Conservation (phyloP, 2,888 invertebrate genomes). For the Camponotus fellah region DNA sequence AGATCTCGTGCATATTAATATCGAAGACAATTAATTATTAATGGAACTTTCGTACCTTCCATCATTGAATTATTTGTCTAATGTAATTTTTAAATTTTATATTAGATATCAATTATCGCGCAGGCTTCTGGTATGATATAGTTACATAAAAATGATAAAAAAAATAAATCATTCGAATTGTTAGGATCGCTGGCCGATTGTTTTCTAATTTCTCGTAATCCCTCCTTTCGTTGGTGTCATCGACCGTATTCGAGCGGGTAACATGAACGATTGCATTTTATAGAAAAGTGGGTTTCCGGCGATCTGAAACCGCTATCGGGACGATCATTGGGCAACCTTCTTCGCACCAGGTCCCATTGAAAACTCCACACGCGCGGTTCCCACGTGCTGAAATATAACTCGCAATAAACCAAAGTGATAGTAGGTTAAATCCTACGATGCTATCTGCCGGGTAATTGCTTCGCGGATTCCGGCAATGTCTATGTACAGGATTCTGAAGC, state of each 20-base stretch:
- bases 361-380: slow-evolving; percentile 80
- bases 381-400: slow-evolving; percentile 85
- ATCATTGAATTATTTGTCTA: background rate
- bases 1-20: background rate
- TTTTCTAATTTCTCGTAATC: background rate
- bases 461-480: slow-evolving; percentile 70
- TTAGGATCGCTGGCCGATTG: background rate
- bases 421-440: slow-evolving; percentile 84
- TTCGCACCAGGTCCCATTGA: slow-evolving; percentile 82
- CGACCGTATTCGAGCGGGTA: slow-evolving; percentile 71
- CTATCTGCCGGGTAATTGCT: slow-evolving; percentile 83
- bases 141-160: background rate
- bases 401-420: slow-evolving; percentile 85
- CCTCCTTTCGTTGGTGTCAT: slow-evolving; percentile 65
- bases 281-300: slow-evolving; percentile 85
- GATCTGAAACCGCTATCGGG: slow-evolving; percentile 82
- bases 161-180: background rate
- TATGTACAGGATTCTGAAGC: slow-evolving; percentile 72
- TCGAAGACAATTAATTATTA: background rate
- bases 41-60: background rate
- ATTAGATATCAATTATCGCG: background rate
- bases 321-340: slow-evolving; percentile 84
- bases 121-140: background rate
- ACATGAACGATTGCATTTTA: slow-evolving; percentile 75
- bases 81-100: background rate